Base-by-base conservation (phyloP, 2,113 vertebrate species). In the Rhombomys opimus region DNA sequence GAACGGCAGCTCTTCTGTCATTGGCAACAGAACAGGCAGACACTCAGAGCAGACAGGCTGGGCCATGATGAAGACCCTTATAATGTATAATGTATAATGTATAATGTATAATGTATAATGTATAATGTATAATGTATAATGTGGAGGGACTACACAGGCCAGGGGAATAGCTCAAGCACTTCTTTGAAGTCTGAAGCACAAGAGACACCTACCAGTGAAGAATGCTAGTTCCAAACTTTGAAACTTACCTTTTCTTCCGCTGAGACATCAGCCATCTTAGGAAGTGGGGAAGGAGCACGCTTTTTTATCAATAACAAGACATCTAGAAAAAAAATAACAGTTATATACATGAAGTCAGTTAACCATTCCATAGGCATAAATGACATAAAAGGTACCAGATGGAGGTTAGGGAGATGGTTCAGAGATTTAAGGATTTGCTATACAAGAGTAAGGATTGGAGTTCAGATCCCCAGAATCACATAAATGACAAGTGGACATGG, bases 171-270 rank as follows among this genome's bases (percentile, higher is more conserved):
- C 17, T 23, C 25, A 20, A 75, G n/a, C 35, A 61, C 57, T 82
- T 73, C n/a, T 73, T 25, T 61, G 13, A 82, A 61, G 80, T 38
- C n/a, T 9, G 57, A 84, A 38, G n/a, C n/a, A 63, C 38, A 41
- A 84, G 14, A 30, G 25, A 82, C 23, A 77, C 30, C 41, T 12
- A 75, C 5, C 0, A 27, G 18, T n/a, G 30, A 0, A 0, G 11
- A 6, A 2, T 25, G 1, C 20, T 27, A 1, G 46, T 1, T 2
- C 17, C 30, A 38, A 32, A 20, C 12, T 18, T 27, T 2, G 4
- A n/a, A 23, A 59, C 98, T 95, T 65, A 99, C 99, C 98, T 99
- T 99, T 96, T 99, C 99, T 65, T 99, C 99, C 68, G 99, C 97
- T 10, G 99, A 99, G 95, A 99, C 99, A 0, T 99, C 99, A 32